phyloP scores from a whole-genome alignment of 2,888 invertebrate genomes.

The Cephus nigrinus region DNA sequence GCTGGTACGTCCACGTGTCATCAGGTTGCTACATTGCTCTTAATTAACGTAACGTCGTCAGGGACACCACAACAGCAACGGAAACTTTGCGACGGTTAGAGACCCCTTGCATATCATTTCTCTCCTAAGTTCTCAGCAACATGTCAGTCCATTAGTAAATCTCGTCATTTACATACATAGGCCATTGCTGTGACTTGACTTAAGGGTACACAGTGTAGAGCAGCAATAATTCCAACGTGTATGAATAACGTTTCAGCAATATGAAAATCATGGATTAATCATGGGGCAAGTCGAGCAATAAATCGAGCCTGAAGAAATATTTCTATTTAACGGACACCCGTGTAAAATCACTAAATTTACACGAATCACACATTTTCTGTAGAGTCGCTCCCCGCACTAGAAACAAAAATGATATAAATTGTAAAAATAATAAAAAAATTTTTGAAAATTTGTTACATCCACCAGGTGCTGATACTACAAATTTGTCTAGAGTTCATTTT shows the following conservation, averaged over 20 bases:
- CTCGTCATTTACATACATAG: not conserved
- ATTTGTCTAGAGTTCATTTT: not conserved
- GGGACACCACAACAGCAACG: not conserved
- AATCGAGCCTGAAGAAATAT: no score
- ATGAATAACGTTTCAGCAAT: not conserved
- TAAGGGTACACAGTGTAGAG: not conserved
- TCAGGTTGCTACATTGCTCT: not conserved
- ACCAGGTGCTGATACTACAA: not conserved
- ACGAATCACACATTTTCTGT: no score
- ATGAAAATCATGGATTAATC: not conserved
- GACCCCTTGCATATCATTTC: constrained; percentile 24
- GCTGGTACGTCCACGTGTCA: not conserved
- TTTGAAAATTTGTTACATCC: not conserved
- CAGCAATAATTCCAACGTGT: not conserved
- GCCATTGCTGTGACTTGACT: not conserved
- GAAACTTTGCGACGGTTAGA: not conserved
- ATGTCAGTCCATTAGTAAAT: constrained; percentile 34
- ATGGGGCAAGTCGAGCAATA: no score
- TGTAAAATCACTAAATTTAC: no score
- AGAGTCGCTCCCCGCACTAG: no score
- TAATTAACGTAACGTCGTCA: not conserved
- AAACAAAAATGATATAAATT: no score
- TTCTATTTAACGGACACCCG: no score
- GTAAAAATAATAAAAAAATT: not conserved
- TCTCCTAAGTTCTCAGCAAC: constrained; percentile 37